These are phyloP conservation scores for Agonopterix alstromeriana DNA, from an alignment of 2,888 invertebrate genomes.

Conservation along the genomic window DNA sequence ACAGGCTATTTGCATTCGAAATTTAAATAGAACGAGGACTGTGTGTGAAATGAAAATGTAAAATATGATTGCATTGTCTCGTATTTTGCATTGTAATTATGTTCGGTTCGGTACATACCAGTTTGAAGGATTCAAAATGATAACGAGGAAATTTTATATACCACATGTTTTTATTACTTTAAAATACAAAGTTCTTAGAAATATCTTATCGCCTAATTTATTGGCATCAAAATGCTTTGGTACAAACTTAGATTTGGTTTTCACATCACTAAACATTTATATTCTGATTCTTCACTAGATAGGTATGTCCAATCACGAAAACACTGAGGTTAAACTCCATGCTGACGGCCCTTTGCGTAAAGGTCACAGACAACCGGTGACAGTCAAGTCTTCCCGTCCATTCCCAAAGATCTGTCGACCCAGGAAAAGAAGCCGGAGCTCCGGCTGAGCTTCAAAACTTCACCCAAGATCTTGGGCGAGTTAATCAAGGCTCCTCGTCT, in stretches of 20 bases:
- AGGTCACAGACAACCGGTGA: not conserved
- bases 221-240: constrained; percentile 11
- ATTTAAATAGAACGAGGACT: too few relatives aligned
- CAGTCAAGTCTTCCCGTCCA: not conserved
- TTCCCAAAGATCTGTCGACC: not conserved
- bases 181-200: constrained; percentile 3
- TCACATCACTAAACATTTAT: constrained; percentile 5
- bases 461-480: constrained; percentile 34
- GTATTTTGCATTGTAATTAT: not conserved
- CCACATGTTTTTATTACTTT: constrained; percentile 6
- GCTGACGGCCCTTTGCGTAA: too few relatives aligned
- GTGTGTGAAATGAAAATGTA: too few relatives aligned
- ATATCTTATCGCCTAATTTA: constrained; percentile 6
- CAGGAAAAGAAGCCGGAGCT: not conserved
- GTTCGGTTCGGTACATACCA: not conserved
- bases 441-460: constrained; percentile 32
- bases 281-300: not conserved
- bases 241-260: constrained; percentile 4
- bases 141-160: not conserved
- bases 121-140: constrained; percentile 1
- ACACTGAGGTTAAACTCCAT: not conserved
- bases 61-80: not conserved
- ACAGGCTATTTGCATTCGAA: too few relatives aligned
- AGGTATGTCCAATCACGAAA: not conserved
- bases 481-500: constrained; percentile 67